Evolutionary conservation across 2,888 invertebrate species (phyloP).

Genomic region (Pogonocherus hispidulus): DNA sequence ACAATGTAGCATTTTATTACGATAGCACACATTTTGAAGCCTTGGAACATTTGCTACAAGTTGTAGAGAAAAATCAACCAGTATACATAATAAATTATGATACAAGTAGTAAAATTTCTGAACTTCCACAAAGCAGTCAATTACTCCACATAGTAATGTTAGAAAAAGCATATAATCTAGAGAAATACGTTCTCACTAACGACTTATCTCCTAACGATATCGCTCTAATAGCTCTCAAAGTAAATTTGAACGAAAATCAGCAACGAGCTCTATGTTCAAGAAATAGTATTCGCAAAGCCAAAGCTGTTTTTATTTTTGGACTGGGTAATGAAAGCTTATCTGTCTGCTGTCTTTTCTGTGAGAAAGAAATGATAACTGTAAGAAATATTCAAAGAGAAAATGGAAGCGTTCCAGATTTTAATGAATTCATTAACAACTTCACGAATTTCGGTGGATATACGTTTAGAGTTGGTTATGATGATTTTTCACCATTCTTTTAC

Average conservation of each 20-base stretch:
- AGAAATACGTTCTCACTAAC: neutral
- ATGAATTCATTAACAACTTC: constrained; percentile 33
- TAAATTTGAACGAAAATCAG: neutral
- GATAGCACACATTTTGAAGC: neutral
- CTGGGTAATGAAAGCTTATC: neutral
- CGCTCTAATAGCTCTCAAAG: neutral
- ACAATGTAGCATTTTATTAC: neutral
- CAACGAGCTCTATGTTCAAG: neutral
- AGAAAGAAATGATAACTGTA: neutral
- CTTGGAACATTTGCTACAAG: neutral
- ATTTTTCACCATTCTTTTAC: constrained; percentile 43
- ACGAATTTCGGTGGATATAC: constrained; percentile 39
- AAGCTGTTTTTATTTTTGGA: neutral
- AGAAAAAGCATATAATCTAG: neutral
- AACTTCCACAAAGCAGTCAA: neutral
- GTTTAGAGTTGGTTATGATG: constrained; percentile 38
- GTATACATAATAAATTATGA: neutral
- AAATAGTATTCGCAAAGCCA: neutral
- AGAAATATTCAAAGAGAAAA: neutral
- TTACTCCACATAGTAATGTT: neutral
- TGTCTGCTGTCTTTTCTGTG: constrained; percentile 9
- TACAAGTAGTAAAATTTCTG: neutral
- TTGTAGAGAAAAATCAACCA: neutral
- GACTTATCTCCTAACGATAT: neutral
- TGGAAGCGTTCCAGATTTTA: constrained; percentile 1